Base-by-base conservation (phyloP, 64 coral and sea anemone species). In the Stichodactyla helianthus region DNA sequence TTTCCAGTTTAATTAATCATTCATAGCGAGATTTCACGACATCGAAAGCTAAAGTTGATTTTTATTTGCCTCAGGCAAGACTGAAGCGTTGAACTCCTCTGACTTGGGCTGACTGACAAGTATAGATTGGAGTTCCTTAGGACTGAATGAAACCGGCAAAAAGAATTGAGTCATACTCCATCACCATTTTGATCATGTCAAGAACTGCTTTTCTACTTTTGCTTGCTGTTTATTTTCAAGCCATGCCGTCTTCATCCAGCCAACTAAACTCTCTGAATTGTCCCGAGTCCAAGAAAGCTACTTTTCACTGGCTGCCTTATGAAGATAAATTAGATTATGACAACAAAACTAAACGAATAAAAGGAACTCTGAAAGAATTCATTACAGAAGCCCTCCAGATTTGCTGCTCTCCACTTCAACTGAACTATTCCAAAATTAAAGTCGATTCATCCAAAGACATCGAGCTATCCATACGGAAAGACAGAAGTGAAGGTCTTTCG, bases 361-460 rank as follows among this genome's bases (percentile, higher is more conserved):
- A 50, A 2, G 90, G 90, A 25, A 7, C 31, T 23, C 77, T 92
- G 9, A 53, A 71, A 16, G 4, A 5, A 11, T 87, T 62, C 59
- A 64, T 92, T 14, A 20, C 77, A 4, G 6, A 26, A 20, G 90
- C 86, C 50, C 62, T 92, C 19, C 51, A 52, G 16, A 51, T 31
- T 58, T 92, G 90, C 27, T 92, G 90, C 20, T 52, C 90, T 14
- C 50, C 90, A 31, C 15, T 87, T 58, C 63, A 92, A 3, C 79
- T 92, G 0, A 58, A 22, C 7, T 92, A 92, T 58, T 92, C 77
- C 18, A 12, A 81, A 82, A 83, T 92, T 85, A 74, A 92, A 35
- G 90, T 83, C 5, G 67, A 86, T 19, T 82, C 90, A 60, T 92
- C 90, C 7, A 86, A 92, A 56, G 90, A 92, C 0, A 61, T 92